phyloP scores from a whole-genome alignment of 1,140 invertebrate species.

The Pseudomyrmex cubaensis region DNA sequence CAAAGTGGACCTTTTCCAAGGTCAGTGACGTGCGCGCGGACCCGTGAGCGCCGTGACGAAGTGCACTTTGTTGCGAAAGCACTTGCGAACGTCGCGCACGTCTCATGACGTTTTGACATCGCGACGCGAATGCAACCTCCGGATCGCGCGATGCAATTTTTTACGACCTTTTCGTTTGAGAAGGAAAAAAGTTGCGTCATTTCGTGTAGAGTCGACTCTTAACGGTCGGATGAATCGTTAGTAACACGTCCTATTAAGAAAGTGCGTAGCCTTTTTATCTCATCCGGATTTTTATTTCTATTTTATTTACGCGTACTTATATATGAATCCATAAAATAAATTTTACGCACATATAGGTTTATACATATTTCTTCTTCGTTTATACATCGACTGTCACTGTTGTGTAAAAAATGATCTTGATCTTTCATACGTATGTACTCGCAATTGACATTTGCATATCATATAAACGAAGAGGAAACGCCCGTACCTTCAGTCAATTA shows the following conservation, averaged over 20 bases:
- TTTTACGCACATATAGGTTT: background rate
- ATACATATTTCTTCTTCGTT: background rate
- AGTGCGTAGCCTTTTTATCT: background rate
- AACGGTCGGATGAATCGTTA: constrained; percentile 18
- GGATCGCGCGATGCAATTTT: constrained; percentile 1
- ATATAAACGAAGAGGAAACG: too few species aligned
- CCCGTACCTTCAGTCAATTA: too few species aligned
- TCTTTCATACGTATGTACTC: too few species aligned
- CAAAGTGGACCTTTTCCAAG: constrained; percentile 43
- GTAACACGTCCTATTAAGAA: background rate
- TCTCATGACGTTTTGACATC: constrained; percentile 38
- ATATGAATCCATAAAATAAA: too few species aligned
- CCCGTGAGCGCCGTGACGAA: constrained; percentile 30
- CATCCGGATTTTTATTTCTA: too few species aligned
- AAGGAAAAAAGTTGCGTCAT: constrained; percentile 11
- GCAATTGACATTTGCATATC: too few species aligned
- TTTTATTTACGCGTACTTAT: too few species aligned
- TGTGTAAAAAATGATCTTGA: too few species aligned
- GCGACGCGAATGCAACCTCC: constrained; percentile 37
- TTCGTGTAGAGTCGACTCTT: constrained; percentile 16
- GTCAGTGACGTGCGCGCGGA: constrained; percentile 34
- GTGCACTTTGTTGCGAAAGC: constrained; percentile 55
- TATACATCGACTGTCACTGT: background rate
- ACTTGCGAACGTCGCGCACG: constrained; percentile 39
- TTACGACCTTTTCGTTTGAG: background rate